A percentile compares a stretch with the other conserved stretches of the same genome.
Evolutionary conservation across 2,113 vertebrate genomes (phyloP).

Genomic region (Callaeas wilsoni): DNA sequence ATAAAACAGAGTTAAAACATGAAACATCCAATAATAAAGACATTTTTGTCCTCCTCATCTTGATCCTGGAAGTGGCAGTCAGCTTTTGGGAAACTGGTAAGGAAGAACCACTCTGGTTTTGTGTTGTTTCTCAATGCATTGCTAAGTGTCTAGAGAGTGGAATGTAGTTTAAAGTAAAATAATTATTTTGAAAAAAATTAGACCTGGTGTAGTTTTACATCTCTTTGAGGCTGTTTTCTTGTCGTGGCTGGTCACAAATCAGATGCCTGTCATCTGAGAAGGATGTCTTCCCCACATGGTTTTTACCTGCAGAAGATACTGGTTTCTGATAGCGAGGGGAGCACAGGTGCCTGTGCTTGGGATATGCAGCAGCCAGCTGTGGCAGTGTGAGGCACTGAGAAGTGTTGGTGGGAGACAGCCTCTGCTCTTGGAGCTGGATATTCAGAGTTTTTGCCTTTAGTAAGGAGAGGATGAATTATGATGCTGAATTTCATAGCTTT

Average conservation of each 20-base stretch:
- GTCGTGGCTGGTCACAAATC: background rate
- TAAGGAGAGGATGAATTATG: background rate
- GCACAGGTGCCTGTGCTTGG: fast-evolving
- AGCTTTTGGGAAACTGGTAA: background rate
- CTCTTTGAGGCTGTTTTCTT: background rate
- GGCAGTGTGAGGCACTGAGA: background rate
- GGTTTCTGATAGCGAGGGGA: background rate
- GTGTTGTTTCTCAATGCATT: background rate
- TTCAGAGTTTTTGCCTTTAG: background rate
- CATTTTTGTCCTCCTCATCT: background rate
- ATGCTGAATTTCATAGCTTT: background rate
- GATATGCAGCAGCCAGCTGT: fast-evolving
- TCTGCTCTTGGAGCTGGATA: background rate
- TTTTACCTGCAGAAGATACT: background rate
- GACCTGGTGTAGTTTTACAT: background rate
- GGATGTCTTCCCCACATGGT: background rate
- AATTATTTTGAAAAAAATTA: background rate
- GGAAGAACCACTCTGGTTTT: background rate
- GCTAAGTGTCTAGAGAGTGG: fast-evolving
- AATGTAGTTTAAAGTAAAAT: background rate
- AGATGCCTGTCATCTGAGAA: background rate
- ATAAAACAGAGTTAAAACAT: background rate
- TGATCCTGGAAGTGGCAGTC: background rate
- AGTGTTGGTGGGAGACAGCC: background rate
- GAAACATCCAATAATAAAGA: background rate